Conservation (phyloP, 2,888 invertebrate species). For the Clusia tigrina region DNA sequence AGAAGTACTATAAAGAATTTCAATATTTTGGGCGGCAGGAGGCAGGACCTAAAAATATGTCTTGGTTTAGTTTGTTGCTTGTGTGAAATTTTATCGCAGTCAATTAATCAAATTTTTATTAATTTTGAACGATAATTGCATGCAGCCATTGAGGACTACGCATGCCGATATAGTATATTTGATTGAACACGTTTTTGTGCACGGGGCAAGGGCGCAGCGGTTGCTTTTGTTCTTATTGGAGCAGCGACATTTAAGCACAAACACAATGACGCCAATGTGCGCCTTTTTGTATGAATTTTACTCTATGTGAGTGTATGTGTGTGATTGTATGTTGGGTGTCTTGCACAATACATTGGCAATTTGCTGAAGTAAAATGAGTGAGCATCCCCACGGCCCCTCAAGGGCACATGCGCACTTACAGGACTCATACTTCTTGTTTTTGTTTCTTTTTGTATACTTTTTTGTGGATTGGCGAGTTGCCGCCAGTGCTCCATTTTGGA, state of each 20-base stretch:
- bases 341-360: neutral
- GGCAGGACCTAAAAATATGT: neutral
- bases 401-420: neutral
- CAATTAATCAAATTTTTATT: slow-evolving; percentile 6
- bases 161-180: neutral
- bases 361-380: neutral
- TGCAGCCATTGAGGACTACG: neutral
- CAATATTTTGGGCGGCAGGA: no score
- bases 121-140: neutral
- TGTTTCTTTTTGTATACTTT: neutral
- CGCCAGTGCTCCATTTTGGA: slow-evolving; percentile 6
- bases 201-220: neutral
- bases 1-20: no score
- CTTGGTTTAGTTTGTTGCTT: neutral
- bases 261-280: neutral
- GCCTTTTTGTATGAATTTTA: neutral
- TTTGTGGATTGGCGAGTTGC: neutral
- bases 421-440: neutral
- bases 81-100: neutral
- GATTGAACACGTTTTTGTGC: neutral
- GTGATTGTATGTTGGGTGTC: neutral
- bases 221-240: slow-evolving; percentile 8
- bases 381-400: neutral
- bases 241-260: neutral
- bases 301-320: neutral